These are phyloP conservation scores for Timema podura DNA, from an alignment of 2,888 invertebrate genomes.

Conservation along the genomic window DNA sequence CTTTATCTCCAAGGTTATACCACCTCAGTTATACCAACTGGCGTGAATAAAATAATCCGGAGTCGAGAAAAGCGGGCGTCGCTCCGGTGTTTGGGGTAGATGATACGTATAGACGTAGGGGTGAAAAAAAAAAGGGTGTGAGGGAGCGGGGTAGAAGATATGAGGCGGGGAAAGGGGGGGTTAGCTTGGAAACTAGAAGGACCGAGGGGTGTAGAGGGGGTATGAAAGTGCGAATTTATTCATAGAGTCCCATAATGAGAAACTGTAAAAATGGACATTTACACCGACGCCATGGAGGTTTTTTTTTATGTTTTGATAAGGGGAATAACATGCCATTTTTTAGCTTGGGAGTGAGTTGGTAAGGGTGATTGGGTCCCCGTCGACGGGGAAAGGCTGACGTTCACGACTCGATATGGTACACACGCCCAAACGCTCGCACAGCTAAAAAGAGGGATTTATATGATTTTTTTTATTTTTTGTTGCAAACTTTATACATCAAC, in stretches of 20 bases:
- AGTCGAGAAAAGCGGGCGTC: not conserved
- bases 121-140: slow-evolving; percentile 5
- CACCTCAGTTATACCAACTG: too few relatives aligned
- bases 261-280: slow-evolving; percentile 54
- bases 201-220: too few relatives aligned
- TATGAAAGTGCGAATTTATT: slow-evolving; percentile 51
- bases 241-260: slow-evolving; percentile 53
- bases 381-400: too few relatives aligned
- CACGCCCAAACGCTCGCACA: too few relatives aligned
- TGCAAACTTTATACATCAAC: too few relatives aligned
- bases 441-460: too few relatives aligned
- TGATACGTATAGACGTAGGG: not conserved
- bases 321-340: slow-evolving; percentile 37
- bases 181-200: too few relatives aligned
- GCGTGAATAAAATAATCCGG: slow-evolving; percentile 12
- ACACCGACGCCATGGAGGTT: slow-evolving; percentile 43
- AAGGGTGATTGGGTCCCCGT: not conserved
- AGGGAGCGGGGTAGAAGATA: too few relatives aligned
- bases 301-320: slow-evolving; percentile 51
- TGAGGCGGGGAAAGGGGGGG: too few relatives aligned
- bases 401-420: too few relatives aligned
- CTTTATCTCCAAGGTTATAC: too few relatives aligned
- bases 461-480: too few relatives aligned
- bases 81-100: not conserved
- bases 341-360: slow-evolving; percentile 3